phyloP scores from a whole-genome alignment of 2,888 invertebrate species.

The Dynastes grantii region DNA sequence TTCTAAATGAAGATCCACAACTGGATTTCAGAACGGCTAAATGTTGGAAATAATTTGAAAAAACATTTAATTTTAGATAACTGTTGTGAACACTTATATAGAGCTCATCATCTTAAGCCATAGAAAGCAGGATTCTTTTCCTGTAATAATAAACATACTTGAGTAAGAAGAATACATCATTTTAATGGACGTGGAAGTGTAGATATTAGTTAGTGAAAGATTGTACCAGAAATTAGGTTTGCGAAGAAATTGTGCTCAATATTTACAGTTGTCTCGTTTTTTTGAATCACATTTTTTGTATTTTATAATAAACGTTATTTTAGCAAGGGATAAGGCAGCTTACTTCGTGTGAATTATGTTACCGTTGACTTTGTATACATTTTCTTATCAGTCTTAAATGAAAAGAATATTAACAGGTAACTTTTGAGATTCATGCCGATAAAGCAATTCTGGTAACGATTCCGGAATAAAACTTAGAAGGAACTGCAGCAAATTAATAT shows the following conservation, averaged over 20 bases:
- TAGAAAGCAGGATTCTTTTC: no score
- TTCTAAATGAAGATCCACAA: no score
- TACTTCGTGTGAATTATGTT: slow-evolving; percentile 9
- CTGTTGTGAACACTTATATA: not conserved
- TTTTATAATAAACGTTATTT: slow-evolving; percentile 21
- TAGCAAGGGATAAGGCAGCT: slow-evolving; percentile 37
- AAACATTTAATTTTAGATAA: no score
- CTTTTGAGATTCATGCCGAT: not conserved
- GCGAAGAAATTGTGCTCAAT: slow-evolving; percentile 1
- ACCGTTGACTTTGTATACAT: slow-evolving; percentile 38
- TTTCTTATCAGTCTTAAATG: slow-evolving; percentile 38
- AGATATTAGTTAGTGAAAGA: not conserved
- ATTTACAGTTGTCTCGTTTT: slow-evolving; percentile 18
- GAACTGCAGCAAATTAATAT: not conserved
- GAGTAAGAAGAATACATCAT: not conserved
- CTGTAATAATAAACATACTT: no score
- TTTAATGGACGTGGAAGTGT: not conserved
- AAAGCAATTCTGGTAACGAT: not conserved
- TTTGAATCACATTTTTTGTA: slow-evolving; percentile 13
- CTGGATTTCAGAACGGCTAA: no score
- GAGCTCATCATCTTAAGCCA: no score
- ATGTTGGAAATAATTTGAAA: no score
- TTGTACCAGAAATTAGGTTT: no score
- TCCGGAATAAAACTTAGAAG: not conserved
- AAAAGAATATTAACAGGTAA: not conserved